Evolutionary conservation across 2,797 vertebrate genomes (phyloP).

Genomic region (Glossophaga mutica): DNA sequence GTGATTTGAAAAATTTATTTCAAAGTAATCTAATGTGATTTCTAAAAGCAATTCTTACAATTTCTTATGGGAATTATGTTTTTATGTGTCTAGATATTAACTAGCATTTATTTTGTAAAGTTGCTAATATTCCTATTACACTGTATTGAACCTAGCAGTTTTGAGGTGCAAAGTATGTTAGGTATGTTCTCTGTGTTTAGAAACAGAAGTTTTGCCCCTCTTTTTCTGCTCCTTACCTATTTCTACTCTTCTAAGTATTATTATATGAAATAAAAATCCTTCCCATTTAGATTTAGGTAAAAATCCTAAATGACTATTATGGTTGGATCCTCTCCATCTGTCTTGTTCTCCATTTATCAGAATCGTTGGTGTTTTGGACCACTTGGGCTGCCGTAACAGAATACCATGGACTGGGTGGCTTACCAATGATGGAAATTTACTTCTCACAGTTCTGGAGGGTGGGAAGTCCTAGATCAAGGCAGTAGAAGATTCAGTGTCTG

Average conservation of each 20-base stretch:
- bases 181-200: background rate
- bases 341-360: background rate
- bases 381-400: background rate
- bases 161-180: background rate
- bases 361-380: background rate
- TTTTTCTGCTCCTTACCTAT: background rate
- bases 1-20: background rate
- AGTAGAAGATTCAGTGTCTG: background rate
- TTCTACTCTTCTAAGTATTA: background rate
- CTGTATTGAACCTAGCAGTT: background rate
- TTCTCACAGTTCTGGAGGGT: background rate
- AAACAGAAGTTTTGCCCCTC: background rate
- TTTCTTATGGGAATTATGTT: background rate
- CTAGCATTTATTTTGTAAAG: background rate
- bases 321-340: background rate
- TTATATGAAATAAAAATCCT: background rate
- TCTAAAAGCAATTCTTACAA: background rate
- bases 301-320: background rate
- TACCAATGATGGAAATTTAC: background rate
- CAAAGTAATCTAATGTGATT: background rate
- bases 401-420: background rate
- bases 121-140: background rate
- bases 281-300: background rate
- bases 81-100: background rate
- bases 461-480: no score